These are phyloP conservation scores for Odontomyia ornata DNA, from an alignment of 2,888 invertebrate genomes.

Conservation along the genomic window DNA sequence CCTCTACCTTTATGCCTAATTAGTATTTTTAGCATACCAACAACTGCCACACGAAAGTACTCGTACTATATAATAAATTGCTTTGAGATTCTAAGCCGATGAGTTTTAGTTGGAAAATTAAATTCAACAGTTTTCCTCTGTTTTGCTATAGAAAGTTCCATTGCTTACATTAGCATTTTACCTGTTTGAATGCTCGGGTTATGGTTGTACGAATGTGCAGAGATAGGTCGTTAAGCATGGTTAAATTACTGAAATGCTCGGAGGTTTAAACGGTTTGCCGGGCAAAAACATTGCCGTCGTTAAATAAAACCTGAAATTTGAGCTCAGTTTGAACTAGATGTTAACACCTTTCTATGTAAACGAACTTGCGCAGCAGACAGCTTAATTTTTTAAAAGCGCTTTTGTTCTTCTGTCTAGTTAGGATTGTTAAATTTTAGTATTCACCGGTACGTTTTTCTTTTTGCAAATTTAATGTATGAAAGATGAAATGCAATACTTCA, in stretches of 20 bases:
- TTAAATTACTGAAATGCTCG: background rate
- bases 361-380: background rate
- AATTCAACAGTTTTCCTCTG: background rate
- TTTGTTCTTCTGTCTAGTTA: no score
- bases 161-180: no score
- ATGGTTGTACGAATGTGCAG: background rate
- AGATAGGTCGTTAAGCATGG: background rate
- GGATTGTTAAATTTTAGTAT: no score
- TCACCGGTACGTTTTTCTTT: no score
- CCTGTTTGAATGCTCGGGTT: no score
- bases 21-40: background rate
- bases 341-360: constrained; percentile 6
- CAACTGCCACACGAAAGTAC: background rate
- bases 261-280: background rate
- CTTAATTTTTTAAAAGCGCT: no score
- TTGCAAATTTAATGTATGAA: no score
- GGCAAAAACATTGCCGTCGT: background rate
- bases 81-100: background rate
- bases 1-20: background rate
- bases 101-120: background rate
- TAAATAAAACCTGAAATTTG: background rate
- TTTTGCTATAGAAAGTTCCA: background rate
- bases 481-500: no score
- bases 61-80: no score
- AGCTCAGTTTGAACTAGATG: background rate